Conservation (phyloP, 1,140 invertebrate species). For the Saccostrea echinata region DNA sequence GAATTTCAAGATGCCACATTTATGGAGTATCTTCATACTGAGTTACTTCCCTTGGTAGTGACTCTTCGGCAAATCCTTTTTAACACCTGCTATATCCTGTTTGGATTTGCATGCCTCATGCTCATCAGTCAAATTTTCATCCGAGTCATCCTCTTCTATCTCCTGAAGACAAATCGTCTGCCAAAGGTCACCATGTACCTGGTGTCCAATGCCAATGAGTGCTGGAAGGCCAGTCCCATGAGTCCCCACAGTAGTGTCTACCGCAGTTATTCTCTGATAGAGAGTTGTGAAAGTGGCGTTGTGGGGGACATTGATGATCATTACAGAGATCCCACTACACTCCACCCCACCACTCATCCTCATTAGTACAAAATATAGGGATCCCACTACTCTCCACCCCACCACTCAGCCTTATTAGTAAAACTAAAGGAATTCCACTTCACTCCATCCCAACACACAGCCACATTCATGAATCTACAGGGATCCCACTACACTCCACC, state of each 20-base stretch:
- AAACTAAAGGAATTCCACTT: too few relatives aligned
- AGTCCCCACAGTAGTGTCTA: constrained; percentile 58
- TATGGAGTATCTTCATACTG: constrained; percentile 58
- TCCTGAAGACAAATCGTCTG: constrained; percentile 62
- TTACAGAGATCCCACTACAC: constrained; percentile 49
- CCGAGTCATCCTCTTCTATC: constrained; percentile 61
- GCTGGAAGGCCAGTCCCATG: constrained; percentile 47
- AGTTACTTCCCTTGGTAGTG: constrained; percentile 64
- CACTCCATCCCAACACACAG: too few relatives aligned
- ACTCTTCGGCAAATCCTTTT: constrained; percentile 59
- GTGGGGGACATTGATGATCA: constrained; percentile 68
- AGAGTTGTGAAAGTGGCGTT: constrained; percentile 73
- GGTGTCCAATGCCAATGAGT: constrained; percentile 64
- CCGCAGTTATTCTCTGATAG: constrained; percentile 68
- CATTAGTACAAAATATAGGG: constrained; percentile 20
- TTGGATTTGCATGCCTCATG: constrained; percentile 57
- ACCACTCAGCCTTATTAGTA: too few relatives aligned
- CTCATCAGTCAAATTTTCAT: constrained; percentile 62
- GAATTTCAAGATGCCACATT: constrained; percentile 47
- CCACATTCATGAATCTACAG: too few relatives aligned
- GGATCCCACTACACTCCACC: too few relatives aligned
- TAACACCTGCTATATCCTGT: constrained; percentile 57
- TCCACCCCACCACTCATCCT: neutral
- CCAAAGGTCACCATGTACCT: constrained; percentile 65
- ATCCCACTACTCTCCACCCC: constrained; percentile 37